Conservation (phyloP, 2,113 vertebrate species). For the Triplophysa tibetana region DNA sequence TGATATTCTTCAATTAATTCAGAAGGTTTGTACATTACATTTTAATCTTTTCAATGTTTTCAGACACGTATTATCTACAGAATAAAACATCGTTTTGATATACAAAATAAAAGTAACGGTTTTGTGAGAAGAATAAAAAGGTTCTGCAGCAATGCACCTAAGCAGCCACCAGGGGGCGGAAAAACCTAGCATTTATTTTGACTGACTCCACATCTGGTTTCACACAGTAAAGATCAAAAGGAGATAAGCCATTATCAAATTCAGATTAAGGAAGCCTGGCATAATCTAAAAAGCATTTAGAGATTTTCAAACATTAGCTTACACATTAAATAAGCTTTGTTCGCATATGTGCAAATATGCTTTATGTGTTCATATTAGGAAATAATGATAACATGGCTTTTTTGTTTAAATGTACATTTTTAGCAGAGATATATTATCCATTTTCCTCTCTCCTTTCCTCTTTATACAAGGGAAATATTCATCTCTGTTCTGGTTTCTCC, state of each 20-base stretch:
- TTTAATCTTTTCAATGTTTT: background rate
- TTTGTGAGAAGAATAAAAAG: too few species aligned
- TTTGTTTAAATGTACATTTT: background rate
- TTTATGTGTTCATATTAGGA: background rate
- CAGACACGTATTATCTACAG: too few species aligned
- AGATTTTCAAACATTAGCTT: background rate
- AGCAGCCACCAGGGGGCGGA: conserved; percentile 62
- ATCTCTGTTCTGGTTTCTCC: conserved; percentile 38
- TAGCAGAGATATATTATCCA: background rate
- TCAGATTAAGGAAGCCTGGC: background rate
- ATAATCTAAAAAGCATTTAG: background rate
- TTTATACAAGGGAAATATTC: conserved; percentile 58
- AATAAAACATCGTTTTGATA: too few species aligned
- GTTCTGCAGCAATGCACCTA: conserved; percentile 18
- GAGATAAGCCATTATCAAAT: background rate
- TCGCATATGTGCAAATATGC: too few species aligned
- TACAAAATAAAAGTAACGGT: too few species aligned
- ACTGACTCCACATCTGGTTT: background rate
- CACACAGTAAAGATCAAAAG: background rate
- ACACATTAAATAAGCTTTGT: background rate
- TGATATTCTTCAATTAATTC: background rate
- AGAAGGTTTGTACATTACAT: background rate
- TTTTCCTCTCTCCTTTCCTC: conserved; percentile 40
- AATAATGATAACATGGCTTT: background rate
- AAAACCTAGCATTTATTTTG: conserved; percentile 36